Evolutionary conservation across 2,113 vertebrate genomes (phyloP).

Genomic region (Ochotona princeps): DNA sequence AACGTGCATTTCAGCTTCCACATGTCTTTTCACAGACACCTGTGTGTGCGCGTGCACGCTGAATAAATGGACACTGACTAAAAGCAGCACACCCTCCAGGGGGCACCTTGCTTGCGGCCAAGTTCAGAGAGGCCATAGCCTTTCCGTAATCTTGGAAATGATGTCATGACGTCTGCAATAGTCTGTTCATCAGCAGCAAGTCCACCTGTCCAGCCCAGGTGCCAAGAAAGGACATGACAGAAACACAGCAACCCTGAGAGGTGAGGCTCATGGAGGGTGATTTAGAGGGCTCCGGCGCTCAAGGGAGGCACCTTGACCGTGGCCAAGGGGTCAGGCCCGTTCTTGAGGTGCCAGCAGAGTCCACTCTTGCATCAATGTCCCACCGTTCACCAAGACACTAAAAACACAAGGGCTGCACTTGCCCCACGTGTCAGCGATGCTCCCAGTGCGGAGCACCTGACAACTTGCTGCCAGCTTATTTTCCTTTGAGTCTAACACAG

Average conservation of each 20-base stretch:
- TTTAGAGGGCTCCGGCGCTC: no score
- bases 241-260: neutral
- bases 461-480: neutral
- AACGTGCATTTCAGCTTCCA: neutral
- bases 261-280: neutral
- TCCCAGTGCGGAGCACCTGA: neutral
- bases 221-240: neutral
- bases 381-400: neutral
- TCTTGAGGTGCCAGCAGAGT: neutral
- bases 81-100: neutral
- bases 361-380: neutral
- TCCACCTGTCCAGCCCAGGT: neutral
- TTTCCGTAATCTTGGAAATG: conserved; percentile 3
- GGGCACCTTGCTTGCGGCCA: neutral
- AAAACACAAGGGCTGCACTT: neutral
- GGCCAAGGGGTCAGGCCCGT: neutral
- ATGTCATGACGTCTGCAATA: neutral
- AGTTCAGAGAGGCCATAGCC: neutral
- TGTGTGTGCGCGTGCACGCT: neutral
- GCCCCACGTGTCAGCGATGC: neutral
- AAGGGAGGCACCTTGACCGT: no score
- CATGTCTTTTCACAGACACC: neutral
- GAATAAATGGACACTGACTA: neutral
- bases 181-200: neutral
- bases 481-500: no score